Conservation (phyloP, 2,797 vertebrate species). For the Kryptolebias ocellatus region DNA sequence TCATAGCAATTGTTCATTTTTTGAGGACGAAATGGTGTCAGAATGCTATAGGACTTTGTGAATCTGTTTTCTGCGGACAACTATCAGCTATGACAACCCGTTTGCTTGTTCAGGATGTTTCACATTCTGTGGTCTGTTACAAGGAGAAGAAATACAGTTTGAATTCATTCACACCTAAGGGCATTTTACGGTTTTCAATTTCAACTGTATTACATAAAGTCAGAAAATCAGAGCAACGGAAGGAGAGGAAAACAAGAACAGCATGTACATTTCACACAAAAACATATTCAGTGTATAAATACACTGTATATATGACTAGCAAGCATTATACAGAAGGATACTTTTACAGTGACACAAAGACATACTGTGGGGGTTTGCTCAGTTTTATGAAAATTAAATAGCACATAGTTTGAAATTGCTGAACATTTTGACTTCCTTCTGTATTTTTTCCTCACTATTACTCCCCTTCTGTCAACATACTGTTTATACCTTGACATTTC, state of each 20-base stretch:
- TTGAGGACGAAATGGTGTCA: constrained; percentile 3
- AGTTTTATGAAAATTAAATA: too few relatives aligned
- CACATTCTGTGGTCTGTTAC: not conserved
- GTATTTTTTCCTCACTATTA: too few relatives aligned
- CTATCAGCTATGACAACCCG: not conserved
- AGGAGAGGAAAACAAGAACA: not conserved
- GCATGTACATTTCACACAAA: not conserved
- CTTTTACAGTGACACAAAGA: too few relatives aligned
- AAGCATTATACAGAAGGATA: too few relatives aligned
- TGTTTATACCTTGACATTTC: not conserved
- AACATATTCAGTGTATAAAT: not conserved
- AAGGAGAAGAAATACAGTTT: not conserved
- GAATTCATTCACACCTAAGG: constrained; percentile 4
- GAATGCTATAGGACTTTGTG: not conserved
- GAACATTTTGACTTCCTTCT: too few relatives aligned
- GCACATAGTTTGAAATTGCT: too few relatives aligned
- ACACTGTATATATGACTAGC: too few relatives aligned
- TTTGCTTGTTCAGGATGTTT: not conserved
- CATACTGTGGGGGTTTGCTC: too few relatives aligned
- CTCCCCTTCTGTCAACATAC: not conserved
- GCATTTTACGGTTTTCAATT: constrained; percentile 15
- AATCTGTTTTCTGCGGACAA: constrained; percentile 2
- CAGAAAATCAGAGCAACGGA: not conserved
- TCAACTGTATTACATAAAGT: constrained; percentile 14
- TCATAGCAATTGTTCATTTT: constrained; percentile 11